Conservation (phyloP, 2,113 vertebrate genomes). For the Danio rerio region DNA sequence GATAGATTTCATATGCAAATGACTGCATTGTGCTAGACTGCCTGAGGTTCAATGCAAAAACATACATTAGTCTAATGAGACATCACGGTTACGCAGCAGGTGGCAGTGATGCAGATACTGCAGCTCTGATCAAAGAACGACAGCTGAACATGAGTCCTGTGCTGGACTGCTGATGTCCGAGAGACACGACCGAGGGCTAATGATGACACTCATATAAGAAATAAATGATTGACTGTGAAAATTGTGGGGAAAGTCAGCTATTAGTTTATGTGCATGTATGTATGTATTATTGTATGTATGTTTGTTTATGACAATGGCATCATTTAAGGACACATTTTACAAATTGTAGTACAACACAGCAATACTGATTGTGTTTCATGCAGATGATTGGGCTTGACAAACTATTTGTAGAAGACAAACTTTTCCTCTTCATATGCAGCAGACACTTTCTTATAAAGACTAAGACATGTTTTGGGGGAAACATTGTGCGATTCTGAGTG, state of each 20-base stretch:
- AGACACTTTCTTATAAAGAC: too few species aligned
- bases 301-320: too few species aligned
- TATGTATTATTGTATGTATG: too few species aligned
- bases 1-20: slow-evolving; percentile 16
- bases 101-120: not conserved
- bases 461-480: too few species aligned
- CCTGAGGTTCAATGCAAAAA: slow-evolving; percentile 34
- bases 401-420: too few species aligned
- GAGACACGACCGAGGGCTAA: slow-evolving; percentile 16
- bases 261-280: too few species aligned
- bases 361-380: too few species aligned
- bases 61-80: slow-evolving; percentile 41
- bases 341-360: too few species aligned
- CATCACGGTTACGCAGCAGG: slow-evolving; percentile 35
- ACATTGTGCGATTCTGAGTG: too few species aligned
- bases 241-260: not conserved
- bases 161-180: slow-evolving; percentile 39
- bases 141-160: not conserved
- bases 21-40: slow-evolving; percentile 24
- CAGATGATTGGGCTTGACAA: too few species aligned
- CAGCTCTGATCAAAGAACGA: slow-evolving; percentile 36
- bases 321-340: too few species aligned
- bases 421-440: too few species aligned
- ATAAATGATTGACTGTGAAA: not conserved
- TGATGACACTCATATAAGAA: slow-evolving; percentile 28